Percentiles rank a stretch among this genome's conserved stretches.
phyloP scores from a whole-genome alignment of 2,797 vertebrate species.

The Vultur gryphus region DNA sequence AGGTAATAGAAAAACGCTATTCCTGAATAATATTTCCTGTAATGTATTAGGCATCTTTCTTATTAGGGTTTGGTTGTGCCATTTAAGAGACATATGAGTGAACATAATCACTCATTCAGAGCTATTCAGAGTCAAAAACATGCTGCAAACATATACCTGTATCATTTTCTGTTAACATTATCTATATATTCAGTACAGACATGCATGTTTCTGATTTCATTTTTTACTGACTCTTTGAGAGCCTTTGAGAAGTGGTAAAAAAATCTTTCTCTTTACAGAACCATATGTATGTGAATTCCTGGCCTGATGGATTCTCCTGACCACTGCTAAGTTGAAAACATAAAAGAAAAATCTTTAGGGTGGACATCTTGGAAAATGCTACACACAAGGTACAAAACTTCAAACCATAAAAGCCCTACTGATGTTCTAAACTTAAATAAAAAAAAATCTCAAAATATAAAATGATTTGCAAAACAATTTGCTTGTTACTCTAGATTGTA shows the following conservation, averaged over 20 bases:
- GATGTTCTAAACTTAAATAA: not conserved
- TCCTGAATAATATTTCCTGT: not conserved
- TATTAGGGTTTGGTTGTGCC: not conserved
- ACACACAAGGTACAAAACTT: not conserved
- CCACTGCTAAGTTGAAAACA: not conserved
- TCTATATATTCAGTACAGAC: not conserved
- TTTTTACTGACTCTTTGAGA: not conserved
- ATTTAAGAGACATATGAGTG: not conserved
- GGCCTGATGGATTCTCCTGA: not conserved
- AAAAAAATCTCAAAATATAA: not conserved
- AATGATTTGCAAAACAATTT: not conserved
- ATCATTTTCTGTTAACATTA: not conserved
- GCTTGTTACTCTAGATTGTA: not conserved
- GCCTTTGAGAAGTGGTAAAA: not conserved
- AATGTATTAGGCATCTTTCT: not conserved
- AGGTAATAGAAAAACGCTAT: not conserved
- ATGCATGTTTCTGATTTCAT: not conserved
- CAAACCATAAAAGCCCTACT: not conserved
- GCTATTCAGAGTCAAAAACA: not conserved
- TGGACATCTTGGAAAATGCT: not conserved
- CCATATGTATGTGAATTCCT: not conserved
- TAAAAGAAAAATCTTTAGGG: not conserved
- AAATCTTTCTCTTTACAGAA: not conserved
- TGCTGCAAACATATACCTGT: not conserved
- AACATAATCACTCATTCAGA: not conserved